Evolutionary conservation across 2,888 invertebrate species (phyloP).

Genomic region (Timema podura): DNA sequence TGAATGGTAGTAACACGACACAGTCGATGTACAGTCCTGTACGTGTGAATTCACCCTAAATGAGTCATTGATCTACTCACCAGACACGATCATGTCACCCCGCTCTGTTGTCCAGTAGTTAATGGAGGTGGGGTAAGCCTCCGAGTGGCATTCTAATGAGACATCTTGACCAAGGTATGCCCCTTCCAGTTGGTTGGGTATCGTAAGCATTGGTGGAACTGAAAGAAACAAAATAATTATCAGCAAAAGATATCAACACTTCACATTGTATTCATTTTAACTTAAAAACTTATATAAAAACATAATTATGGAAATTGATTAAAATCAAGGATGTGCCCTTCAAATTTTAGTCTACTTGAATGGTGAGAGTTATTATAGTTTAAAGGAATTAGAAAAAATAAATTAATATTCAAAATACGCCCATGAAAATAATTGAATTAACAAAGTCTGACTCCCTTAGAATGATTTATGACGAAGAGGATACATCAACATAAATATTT

Average conservation of each 20-base stretch:
- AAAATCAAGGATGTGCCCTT: not conserved
- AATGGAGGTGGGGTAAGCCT: slow-evolving; percentile 88
- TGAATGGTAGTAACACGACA: too few species aligned
- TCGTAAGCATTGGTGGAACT: slow-evolving; percentile 94
- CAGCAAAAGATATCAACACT: not conserved
- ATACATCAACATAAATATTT: too few species aligned
- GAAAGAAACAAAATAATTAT: slow-evolving; percentile 36
- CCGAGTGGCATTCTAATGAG: slow-evolving; percentile 83
- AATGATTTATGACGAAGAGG: too few species aligned
- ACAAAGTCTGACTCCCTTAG: too few species aligned
- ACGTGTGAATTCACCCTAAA: too few species aligned
- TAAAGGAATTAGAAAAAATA: too few species aligned
- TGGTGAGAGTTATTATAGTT: too few species aligned
- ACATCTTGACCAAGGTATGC: slow-evolving; percentile 87
- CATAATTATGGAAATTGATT: not conserved
- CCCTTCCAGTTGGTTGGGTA: slow-evolving; percentile 88
- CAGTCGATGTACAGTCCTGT: too few species aligned
- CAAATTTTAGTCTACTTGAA: too few species aligned
- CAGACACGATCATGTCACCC: slow-evolving; percentile 90
- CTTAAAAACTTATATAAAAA: not conserved
- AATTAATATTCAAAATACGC: too few species aligned
- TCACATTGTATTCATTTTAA: too few species aligned
- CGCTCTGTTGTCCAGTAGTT: slow-evolving; percentile 92
- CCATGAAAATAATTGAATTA: too few species aligned
- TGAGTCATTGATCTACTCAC: slow-evolving; percentile 49